phyloP scores from a whole-genome alignment of 1,140 invertebrate species.

The Oppia nitens region DNA sequence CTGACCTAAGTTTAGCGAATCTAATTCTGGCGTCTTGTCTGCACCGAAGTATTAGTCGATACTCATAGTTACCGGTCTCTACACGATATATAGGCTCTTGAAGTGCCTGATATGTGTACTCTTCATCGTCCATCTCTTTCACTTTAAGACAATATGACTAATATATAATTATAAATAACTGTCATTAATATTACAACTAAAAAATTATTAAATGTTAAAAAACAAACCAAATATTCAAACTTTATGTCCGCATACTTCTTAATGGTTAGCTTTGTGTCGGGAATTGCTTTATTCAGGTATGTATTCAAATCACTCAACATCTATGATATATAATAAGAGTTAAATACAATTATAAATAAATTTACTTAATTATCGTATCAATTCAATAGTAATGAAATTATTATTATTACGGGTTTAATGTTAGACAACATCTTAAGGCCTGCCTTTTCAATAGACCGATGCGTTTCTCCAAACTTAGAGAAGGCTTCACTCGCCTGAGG shows the following conservation, averaged over 20 bases:
- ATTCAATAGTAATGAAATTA: neutral
- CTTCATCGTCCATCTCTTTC: slow-evolving; percentile 94
- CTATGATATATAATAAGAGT: slow-evolving; percentile 31
- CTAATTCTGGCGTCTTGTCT: slow-evolving; percentile 74
- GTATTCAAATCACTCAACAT: slow-evolving; percentile 84
- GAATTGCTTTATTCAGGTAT: slow-evolving; percentile 90
- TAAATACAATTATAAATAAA: slow-evolving; percentile 7
- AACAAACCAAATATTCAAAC: slow-evolving; percentile 79
- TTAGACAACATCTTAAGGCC: slow-evolving; percentile 76
- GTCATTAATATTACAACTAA: neutral
- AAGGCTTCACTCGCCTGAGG: slow-evolving; percentile 87
- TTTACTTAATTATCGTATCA: neutral
- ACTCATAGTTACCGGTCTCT: slow-evolving; percentile 98
- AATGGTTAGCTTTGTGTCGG: slow-evolving; percentile 90
- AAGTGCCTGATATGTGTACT: slow-evolving; percentile 71
- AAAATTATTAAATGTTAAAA: slow-evolving; percentile 39
- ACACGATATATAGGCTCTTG: slow-evolving; percentile 92
- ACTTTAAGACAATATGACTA: slow-evolving; percentile 85
- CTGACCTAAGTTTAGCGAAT: slow-evolving; percentile 80
- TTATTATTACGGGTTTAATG: slow-evolving; percentile 58
- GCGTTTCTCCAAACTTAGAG: slow-evolving; percentile 81
- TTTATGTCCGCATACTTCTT: slow-evolving; percentile 94
- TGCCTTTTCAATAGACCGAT: slow-evolving; percentile 76
- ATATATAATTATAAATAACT: slow-evolving; percentile 14
- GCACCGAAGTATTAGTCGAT: slow-evolving; percentile 77